A percentile compares a stretch with the other conserved stretches of the same genome.
phyloP scores from a whole-genome alignment of 2,113 vertebrate genomes.

The Brachypteracias leptosomus region DNA sequence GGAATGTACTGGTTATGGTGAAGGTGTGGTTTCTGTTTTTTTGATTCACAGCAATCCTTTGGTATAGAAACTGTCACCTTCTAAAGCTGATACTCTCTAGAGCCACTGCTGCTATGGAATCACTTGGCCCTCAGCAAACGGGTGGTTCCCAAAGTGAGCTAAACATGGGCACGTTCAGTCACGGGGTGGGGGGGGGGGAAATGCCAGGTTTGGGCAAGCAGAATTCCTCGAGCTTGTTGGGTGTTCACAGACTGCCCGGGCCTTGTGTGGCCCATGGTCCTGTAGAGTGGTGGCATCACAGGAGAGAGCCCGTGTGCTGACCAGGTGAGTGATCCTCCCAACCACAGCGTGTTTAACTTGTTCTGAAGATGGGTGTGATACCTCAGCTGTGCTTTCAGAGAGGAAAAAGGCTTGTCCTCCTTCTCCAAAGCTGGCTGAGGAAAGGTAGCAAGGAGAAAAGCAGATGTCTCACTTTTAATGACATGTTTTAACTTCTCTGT shows the following conservation, averaged over 20 bases:
- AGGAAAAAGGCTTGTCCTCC: neutral
- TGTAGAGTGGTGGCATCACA: too few species aligned
- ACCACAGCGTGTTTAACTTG: neutral
- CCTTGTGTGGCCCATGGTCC: too few species aligned
- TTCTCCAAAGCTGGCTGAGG: neutral
- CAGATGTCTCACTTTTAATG: neutral
- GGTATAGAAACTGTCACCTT: neutral
- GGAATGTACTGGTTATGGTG: neutral
- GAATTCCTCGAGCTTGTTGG: neutral
- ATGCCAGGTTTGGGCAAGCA: neutral
- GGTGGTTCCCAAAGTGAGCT: fast-evolving
- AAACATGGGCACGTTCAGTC: fast-evolving
- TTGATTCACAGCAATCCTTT: neutral
- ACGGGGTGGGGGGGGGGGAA: neutral
- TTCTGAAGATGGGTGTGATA: neutral
- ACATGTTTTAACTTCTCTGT: neutral
- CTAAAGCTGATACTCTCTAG: neutral
- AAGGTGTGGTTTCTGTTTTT: neutral
- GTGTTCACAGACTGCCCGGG: neutral
- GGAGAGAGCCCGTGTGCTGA: too few species aligned
- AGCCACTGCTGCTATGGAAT: neutral
- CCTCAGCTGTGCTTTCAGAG: neutral
- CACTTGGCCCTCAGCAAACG: fast-evolving
- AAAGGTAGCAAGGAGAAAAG: neutral
- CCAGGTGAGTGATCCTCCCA: neutral